Evolutionary conservation across 2,797 vertebrate species (phyloP).

Genomic region (Scolopax bukidnonensis): DNA sequence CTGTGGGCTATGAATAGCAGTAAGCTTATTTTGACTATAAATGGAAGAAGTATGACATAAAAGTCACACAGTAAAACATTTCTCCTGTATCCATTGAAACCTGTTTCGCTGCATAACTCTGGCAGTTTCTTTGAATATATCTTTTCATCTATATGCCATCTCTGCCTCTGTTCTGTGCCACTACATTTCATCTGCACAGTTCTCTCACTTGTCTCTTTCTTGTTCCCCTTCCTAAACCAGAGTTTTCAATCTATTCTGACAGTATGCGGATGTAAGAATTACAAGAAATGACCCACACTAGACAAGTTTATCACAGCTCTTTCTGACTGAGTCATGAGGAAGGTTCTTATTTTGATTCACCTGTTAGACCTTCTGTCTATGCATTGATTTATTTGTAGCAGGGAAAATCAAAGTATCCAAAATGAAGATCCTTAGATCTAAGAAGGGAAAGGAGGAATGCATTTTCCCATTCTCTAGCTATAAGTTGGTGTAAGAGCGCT

Average conservation of each 20-base stretch:
- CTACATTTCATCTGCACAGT: neutral
- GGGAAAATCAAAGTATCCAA: neutral
- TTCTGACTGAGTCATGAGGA: slow-evolving; percentile 31
- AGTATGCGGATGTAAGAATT: slow-evolving; percentile 27
- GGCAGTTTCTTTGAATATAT: slow-evolving; percentile 16
- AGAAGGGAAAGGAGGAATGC: neutral
- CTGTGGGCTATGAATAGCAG: neutral
- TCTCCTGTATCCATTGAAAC: slow-evolving; percentile 29
- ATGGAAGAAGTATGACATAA: neutral
- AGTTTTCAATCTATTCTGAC: slow-evolving; percentile 44
- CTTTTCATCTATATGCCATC: neutral
- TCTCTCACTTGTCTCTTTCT: slow-evolving; percentile 33
- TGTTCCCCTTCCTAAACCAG: neutral
- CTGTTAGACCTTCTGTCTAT: slow-evolving; percentile 16
- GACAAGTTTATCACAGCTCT: slow-evolving; percentile 40
- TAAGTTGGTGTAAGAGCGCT: neutral
- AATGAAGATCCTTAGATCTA: neutral
- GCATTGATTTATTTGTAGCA: slow-evolving; percentile 14
- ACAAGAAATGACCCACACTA: slow-evolving; percentile 31
- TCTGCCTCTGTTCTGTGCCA: neutral
- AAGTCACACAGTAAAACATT: slow-evolving; percentile 41
- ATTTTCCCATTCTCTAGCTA: neutral
- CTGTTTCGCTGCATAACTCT: slow-evolving; percentile 11
- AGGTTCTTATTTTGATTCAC: slow-evolving; percentile 45
- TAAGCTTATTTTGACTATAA: slow-evolving; percentile 50